Conservation (phyloP, 2,797 vertebrate species). For the Pangasius sanitwongsei region DNA sequence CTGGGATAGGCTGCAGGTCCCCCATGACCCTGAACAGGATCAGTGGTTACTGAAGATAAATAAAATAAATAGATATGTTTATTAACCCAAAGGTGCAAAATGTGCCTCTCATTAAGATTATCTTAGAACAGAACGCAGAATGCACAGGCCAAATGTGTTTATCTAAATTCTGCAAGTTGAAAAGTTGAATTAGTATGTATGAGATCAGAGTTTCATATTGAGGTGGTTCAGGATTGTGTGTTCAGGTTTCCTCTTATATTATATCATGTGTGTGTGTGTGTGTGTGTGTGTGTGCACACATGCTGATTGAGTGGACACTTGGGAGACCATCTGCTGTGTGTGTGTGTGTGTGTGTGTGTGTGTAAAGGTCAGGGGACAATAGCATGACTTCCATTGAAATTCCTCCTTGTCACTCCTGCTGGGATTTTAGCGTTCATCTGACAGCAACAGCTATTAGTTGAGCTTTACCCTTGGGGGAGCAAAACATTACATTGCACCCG, state of each 20-base stretch:
- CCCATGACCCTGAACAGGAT: neutral
- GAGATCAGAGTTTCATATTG: neutral
- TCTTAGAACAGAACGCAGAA: too few species aligned
- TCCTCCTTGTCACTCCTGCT: slow-evolving; percentile 27
- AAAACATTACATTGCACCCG: neutral
- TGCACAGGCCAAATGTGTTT: neutral
- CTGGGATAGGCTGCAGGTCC: neutral
- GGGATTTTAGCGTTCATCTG: slow-evolving; percentile 3
- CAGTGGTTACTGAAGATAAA: neutral
- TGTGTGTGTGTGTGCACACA: slow-evolving; percentile 8
- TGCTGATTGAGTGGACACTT: neutral
- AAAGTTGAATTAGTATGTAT: neutral
- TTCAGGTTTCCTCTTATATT: neutral
- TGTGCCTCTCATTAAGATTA: too few species aligned
- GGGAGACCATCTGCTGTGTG: neutral
- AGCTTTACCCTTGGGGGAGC: neutral
- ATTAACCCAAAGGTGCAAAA: too few species aligned
- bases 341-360: neutral
- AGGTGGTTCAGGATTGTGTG: neutral
- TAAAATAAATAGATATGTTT: neutral
- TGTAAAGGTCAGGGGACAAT: slow-evolving; percentile 23
- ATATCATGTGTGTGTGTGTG: neutral
- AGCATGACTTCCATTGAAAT: neutral
- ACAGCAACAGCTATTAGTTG: neutral
- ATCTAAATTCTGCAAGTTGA: neutral